Percentiles rank a stretch among this genome's conserved stretches.
phyloP scores from a whole-genome alignment of 2,797 vertebrate genomes.

The Fratercula arctica region DNA sequence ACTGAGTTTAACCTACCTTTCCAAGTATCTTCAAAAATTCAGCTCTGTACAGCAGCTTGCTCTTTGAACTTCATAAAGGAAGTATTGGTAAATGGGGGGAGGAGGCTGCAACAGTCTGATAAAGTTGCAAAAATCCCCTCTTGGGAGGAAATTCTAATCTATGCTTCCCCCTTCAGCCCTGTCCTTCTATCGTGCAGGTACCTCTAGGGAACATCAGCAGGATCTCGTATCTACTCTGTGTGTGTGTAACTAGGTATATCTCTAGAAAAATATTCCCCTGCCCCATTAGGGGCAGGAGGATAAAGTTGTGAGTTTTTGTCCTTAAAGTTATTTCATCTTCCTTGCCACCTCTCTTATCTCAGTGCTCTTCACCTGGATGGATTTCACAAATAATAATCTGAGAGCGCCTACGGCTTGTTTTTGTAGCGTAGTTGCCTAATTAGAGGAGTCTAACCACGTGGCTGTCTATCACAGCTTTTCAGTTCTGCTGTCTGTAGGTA shows the following conservation, averaged over 20 bases:
- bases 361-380: neutral
- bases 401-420: neutral
- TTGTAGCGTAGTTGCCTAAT: neutral
- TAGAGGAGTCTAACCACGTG: neutral
- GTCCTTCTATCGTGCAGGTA: neutral
- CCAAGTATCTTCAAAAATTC: neutral
- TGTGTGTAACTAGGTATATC: neutral
- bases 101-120: slow-evolving; percentile 23
- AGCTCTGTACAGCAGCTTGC: neutral
- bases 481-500: neutral
- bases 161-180: neutral
- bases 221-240: neutral
- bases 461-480: neutral
- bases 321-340: neutral
- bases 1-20: neutral
- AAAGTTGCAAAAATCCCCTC: slow-evolving; percentile 33
- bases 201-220: neutral
- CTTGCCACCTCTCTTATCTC: neutral
- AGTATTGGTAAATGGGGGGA: slow-evolving; percentile 29
- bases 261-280: neutral
- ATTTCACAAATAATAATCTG: neutral
- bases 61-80: slow-evolving; percentile 51
- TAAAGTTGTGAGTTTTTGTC: neutral
- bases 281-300: neutral
- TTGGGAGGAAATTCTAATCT: neutral